These are phyloP conservation scores for Carcinoscorpius rotundicauda DNA, from an alignment of 1,140 invertebrate genomes.

Conservation along the genomic window DNA sequence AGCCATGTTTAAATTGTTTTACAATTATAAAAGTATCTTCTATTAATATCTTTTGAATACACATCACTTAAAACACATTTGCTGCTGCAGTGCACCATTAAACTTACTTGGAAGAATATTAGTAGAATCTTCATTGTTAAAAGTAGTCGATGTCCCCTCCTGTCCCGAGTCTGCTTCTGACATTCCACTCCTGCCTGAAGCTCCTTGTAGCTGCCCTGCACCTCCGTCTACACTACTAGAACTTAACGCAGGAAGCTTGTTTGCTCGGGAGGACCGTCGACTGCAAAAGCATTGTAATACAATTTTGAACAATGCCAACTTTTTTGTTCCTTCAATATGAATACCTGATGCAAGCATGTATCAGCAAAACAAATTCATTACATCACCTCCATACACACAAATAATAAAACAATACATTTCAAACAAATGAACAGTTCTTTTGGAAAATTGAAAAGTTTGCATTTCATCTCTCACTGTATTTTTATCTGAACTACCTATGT, in stretches of 20 bases:
- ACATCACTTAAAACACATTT: too few species aligned
- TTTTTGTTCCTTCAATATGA: neutral
- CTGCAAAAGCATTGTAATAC: slow-evolving; percentile 32
- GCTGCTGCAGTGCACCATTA: too few species aligned
- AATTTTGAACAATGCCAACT: neutral
- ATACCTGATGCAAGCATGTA: slow-evolving; percentile 18
- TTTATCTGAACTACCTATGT: neutral
- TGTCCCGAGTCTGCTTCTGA: slow-evolving; percentile 20
- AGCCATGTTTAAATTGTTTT: too few species aligned
- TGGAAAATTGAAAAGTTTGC: neutral
- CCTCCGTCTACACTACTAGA: slow-evolving; percentile 5
- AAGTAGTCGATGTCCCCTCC: slow-evolving; percentile 11
- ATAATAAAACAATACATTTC: neutral
- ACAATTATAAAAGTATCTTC: too few species aligned
- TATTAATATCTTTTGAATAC: too few species aligned
- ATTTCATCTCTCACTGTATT: slow-evolving; percentile 15
- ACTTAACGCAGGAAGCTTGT: slow-evolving; percentile 36
- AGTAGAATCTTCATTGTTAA: slow-evolving; percentile 3
- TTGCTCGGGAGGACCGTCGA: slow-evolving; percentile 44
- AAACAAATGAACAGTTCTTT: neutral
- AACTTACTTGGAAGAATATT: slow-evolving; percentile 14
- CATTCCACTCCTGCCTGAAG: slow-evolving; percentile 18
- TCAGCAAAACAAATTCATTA: slow-evolving; percentile 21
- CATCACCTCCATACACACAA: neutral
- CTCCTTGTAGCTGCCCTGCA: slow-evolving; percentile 15